Conservation (phyloP, 1,140 invertebrate species). For the Nylanderia fulva region DNA sequence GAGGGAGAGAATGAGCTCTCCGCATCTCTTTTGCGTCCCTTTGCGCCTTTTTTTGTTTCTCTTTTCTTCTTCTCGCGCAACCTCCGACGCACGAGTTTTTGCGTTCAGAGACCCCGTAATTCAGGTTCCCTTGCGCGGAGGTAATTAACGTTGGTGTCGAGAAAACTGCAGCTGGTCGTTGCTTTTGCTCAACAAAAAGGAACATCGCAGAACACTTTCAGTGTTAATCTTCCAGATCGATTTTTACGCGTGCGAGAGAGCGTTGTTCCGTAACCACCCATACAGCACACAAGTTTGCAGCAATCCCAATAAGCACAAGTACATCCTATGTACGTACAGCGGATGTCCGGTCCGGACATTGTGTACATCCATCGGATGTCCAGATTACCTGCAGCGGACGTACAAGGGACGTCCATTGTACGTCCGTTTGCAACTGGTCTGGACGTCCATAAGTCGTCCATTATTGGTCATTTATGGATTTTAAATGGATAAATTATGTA, state of each 20-base stretch:
- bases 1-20: too few species aligned
- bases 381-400: too few species aligned
- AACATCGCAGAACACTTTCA: background rate
- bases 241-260: background rate
- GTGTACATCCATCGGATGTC: too few species aligned
- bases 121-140: conserved; percentile 70
- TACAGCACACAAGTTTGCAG: too few species aligned
- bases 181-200: conserved; percentile 22
- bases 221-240: conserved; percentile 11
- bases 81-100: conserved; percentile 68
- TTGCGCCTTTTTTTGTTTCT: conserved; percentile 56
- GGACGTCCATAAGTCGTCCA: too few species aligned
- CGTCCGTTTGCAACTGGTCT: too few species aligned
- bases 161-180: conserved; percentile 1
- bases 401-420: too few species aligned
- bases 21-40: conserved; percentile 64
- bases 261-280: background rate
- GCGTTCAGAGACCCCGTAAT: conserved; percentile 73
- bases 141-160: conserved; percentile 67
- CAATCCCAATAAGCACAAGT: too few species aligned
- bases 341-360: too few species aligned
- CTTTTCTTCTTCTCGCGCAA: background rate
- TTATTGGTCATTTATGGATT: too few species aligned
- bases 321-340: too few species aligned
- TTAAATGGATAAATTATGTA: too few species aligned